phyloP scores from a whole-genome alignment of 2,888 invertebrate genomes.

The Coleophora flavipennella region DNA sequence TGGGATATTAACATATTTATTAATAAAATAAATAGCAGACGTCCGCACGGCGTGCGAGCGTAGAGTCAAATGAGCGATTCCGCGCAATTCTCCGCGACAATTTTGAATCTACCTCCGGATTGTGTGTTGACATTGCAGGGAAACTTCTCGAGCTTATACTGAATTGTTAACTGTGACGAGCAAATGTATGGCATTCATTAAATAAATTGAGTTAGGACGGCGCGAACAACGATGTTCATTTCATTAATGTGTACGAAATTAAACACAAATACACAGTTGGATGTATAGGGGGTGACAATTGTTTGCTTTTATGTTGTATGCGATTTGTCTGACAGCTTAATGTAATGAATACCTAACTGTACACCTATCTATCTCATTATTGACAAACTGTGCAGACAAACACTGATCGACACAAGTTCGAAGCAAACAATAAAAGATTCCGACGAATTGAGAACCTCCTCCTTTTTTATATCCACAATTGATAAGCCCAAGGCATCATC shows the following conservation, averaged over 20 bases:
- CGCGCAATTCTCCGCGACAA: conserved; percentile 8
- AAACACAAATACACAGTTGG: conserved; percentile 44
- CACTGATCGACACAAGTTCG: too few species aligned
- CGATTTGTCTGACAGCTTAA: conserved; percentile 4
- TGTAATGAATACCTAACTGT: background rate
- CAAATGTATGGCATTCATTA: conserved; percentile 70
- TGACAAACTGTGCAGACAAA: too few species aligned
- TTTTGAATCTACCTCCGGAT: background rate
- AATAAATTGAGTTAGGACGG: conserved; percentile 61
- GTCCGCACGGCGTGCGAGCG: conserved; percentile 39
- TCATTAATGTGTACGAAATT: conserved; percentile 59
- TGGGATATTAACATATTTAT: conserved; percentile 69
- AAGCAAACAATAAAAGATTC: too few species aligned
- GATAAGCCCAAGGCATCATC: too few species aligned
- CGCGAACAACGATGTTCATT: conserved; percentile 55
- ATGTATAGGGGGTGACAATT: conserved; percentile 2
- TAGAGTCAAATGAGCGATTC: conserved; percentile 30
- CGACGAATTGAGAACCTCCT: too few species aligned
- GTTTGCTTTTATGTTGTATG: conserved; percentile 9
- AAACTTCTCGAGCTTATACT: conserved; percentile 48
- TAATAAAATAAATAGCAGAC: conserved; percentile 70
- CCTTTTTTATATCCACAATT: too few species aligned
- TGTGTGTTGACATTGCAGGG: conserved; percentile 48
- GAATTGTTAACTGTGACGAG: conserved; percentile 54
- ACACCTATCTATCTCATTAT: too few species aligned